Evolutionary conservation across 2,797 vertebrate species (phyloP).

Genomic region (Crenichthys baileyi): DNA sequence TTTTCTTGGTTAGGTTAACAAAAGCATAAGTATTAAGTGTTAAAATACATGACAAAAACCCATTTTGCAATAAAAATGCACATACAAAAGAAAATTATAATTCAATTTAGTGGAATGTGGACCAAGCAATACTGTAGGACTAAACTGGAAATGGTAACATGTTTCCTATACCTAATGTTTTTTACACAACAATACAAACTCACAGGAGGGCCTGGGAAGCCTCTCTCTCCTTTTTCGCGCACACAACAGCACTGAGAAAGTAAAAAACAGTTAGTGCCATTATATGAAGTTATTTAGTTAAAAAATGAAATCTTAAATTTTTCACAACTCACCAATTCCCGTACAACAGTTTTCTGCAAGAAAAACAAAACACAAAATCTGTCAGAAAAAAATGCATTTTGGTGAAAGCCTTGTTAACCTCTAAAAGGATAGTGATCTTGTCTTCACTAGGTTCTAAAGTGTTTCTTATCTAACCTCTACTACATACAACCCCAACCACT

Average conservation of each 20-base stretch:
- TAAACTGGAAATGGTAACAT: neutral
- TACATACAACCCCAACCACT: too few species aligned
- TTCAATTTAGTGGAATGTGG: neutral
- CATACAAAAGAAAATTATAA: neutral
- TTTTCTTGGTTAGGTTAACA: neutral
- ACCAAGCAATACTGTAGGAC: neutral
- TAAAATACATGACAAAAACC: neutral
- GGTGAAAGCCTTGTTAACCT: neutral
- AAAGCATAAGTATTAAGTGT: neutral
- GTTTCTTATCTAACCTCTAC: too few species aligned
- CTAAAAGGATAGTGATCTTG: neutral
- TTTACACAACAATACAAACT: slow-evolving; percentile 64
- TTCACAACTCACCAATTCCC: slow-evolving; percentile 69
- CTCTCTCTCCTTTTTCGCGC: slow-evolving; percentile 86
- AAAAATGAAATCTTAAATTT: neutral
- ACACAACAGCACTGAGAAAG: slow-evolving; percentile 84
- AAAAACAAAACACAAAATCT: slow-evolving; percentile 29
- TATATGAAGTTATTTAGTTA: neutral
- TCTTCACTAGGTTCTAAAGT: slow-evolving; percentile 30
- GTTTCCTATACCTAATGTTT: neutral
- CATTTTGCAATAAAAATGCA: neutral
- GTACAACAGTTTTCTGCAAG: slow-evolving; percentile 67
- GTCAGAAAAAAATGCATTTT: slow-evolving; percentile 6
- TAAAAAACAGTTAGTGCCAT: slow-evolving; percentile 1
- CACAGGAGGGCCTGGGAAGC: slow-evolving; percentile 83